Base-by-base conservation (phyloP, 1,140 invertebrate species). In the Eupeodes corollae region DNA sequence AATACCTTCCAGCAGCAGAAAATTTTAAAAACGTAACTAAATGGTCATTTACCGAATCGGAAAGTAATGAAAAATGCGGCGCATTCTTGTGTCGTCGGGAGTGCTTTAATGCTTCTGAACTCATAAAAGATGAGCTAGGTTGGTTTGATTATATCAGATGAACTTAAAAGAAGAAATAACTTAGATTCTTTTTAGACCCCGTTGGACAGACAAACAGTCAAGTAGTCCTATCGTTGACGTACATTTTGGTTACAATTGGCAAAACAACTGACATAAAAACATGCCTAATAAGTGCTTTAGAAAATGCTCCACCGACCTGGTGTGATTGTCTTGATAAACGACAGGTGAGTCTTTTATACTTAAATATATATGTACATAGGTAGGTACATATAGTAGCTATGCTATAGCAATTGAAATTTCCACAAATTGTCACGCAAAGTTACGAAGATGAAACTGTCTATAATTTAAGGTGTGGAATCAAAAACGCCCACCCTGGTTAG, bases 401-500 rank as follows among this genome's bases (percentile, higher is more conserved):
- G n/a, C 8, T 5, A 26, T 26, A 26, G 21, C 8, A 8, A 26
- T 26, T 26, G 3, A 26, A 26, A 26, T 26, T 26, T 3, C 21
- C 3, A 3, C 3, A 26, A 26, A 35, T 35, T 35, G 12, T 35
- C 34, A 35, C 14, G 14, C 5, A 35, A 10, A 35, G 12, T 35
- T 11, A 35, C 14, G 14, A 35, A 35, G 14, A 35, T 35, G 14
- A 10, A 35, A n/a, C 5, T 35, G 12, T 35, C 34, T 15, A 19
- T 41, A 3, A 30, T 38, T 33, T 34, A 14, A 53, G 52, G 49
- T 88, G 2, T 88, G 84, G 84, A 85, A 84, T 67, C 80, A 84
- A 57, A 75, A 79, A 30, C 71, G 80, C 21, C 82, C 83, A 21
- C 73, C 83, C 0, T 88, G 84, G 84, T 66, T 84, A 42, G 76